A percentile compares a stretch with the other conserved stretches of the same genome.
phyloP scores from a whole-genome alignment of 2,888 invertebrate species.

The Branchipolynoe longqiensis region DNA sequence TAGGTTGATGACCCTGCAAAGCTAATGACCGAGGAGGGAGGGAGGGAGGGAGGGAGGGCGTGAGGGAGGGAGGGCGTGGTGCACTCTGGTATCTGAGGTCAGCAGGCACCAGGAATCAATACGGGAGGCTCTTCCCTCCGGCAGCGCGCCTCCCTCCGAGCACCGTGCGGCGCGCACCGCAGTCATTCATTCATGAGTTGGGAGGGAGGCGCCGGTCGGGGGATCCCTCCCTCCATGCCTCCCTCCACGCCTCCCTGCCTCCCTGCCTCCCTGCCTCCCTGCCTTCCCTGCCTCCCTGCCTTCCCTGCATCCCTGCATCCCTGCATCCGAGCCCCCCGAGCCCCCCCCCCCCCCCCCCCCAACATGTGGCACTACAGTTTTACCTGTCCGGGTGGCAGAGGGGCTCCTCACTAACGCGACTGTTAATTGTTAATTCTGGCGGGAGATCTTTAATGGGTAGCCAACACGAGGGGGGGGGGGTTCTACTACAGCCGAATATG shows the following conservation, averaged over 20 bases:
- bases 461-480: background rate
- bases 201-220: slow-evolving; percentile 20
- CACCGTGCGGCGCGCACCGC: slow-evolving; percentile 27
- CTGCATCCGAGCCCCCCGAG: no score
- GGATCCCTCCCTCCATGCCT: slow-evolving; percentile 9
- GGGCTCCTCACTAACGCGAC: background rate
- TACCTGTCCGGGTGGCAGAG: background rate
- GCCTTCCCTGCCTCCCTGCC: no score
- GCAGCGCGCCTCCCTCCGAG: background rate
- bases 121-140: slow-evolving; percentile 34
- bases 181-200: slow-evolving; percentile 54
- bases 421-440: background rate
- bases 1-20: background rate
- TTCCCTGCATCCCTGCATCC: no score
- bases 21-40: background rate
- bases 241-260: no score
- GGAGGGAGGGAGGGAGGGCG: background rate
- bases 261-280: no score
- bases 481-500: background rate
- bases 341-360: no score
- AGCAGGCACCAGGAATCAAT: slow-evolving; percentile 53
- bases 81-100: slow-evolving; percentile 55
- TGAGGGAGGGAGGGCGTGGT: background rate
- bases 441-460: background rate
- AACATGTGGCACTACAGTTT: no score